These are phyloP conservation scores for Rhogogaster chlorosoma DNA, from an alignment of 2,888 invertebrate genomes.

Conservation along the genomic window DNA sequence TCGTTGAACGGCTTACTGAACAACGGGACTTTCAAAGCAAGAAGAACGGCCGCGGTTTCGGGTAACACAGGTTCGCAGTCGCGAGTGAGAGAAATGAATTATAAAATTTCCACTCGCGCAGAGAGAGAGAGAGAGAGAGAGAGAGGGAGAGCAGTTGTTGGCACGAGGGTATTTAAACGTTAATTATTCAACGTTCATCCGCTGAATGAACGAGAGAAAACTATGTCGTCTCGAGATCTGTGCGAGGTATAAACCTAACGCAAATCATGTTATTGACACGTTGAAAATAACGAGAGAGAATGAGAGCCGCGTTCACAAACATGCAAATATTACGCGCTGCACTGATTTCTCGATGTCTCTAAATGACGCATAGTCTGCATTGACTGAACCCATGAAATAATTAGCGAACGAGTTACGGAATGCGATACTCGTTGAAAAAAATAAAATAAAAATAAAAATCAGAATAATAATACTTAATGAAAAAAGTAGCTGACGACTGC, in stretches of 20 bases:
- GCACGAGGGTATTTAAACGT: not conserved
- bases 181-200: slow-evolving; percentile 1
- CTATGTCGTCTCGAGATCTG: not conserved
- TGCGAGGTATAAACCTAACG: not conserved
- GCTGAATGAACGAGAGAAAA: not conserved
- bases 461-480: not conserved
- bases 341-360: not conserved
- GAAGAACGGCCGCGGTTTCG: slow-evolving; percentile 6
- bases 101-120: not conserved
- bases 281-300: not conserved
- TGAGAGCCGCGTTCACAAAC: not conserved
- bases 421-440: not conserved
- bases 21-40: slow-evolving; percentile 41
- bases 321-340: slow-evolving; percentile 29
- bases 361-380: not conserved
- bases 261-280: not conserved
- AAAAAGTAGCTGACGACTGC: not conserved
- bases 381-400: not conserved
- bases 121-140: not conserved
- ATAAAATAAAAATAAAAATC: not conserved
- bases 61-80: slow-evolving; percentile 6
- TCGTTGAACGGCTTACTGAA: slow-evolving; percentile 13
- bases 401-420: not conserved
- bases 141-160: not conserved
- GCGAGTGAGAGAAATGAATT: slow-evolving; percentile 19